A percentile compares a stretch with the other conserved stretches of the same genome.
These are phyloP conservation scores for Andricus curvator DNA, from an alignment of 2,888 invertebrate species.

Conservation along the genomic window DNA sequence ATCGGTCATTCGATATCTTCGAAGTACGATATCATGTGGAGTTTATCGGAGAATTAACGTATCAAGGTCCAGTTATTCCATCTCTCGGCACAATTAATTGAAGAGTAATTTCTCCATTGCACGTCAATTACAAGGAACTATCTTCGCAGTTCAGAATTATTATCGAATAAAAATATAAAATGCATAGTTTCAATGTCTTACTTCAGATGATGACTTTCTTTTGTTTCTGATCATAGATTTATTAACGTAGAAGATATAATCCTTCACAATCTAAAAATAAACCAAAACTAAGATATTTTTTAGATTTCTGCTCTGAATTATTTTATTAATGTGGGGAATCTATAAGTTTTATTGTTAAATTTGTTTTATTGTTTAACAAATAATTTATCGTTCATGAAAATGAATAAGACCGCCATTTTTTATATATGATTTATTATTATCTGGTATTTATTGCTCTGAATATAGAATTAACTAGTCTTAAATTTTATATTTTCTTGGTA, in stretches of 20 bases:
- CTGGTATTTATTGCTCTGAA: no score
- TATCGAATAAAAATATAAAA: background rate
- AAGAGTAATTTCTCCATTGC: slow-evolving; percentile 3
- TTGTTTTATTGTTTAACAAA: no score
- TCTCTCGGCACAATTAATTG: slow-evolving; percentile 3
- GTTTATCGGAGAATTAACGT: background rate
- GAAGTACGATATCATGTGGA: background rate
- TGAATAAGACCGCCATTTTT: no score
- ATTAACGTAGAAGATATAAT: background rate
- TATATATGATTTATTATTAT: no score
- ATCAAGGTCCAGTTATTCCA: slow-evolving; percentile 25
- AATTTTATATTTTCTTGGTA: no score
- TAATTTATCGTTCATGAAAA: no score
- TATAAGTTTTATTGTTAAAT: no score
- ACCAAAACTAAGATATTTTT: no score
- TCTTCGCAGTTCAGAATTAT: slow-evolving; percentile 2
- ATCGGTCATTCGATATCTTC: background rate
- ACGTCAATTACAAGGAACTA: background rate
- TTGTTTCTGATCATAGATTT: background rate
- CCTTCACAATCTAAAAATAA: background rate
- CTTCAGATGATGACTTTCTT: background rate
- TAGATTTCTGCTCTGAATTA: no score
- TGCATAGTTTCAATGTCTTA: background rate
- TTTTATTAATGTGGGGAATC: no score
- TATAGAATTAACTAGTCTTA: no score